Evolutionary conservation across 2,113 vertebrate species (phyloP), one percentile per base, ranked within the genome.

Genomic region (Myotis lucifugus): DNA sequence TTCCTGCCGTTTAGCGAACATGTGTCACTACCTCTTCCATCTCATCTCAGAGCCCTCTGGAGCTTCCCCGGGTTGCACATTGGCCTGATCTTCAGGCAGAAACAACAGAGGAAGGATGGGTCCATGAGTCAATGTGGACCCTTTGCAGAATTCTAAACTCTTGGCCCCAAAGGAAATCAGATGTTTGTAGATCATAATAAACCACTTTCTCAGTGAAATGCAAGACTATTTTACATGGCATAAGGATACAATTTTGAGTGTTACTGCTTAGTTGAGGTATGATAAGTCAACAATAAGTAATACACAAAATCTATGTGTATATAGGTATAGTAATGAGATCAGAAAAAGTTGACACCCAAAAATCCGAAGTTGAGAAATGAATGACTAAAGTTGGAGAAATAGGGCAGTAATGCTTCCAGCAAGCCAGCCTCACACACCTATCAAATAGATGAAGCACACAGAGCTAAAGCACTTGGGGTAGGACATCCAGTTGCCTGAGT

Each of bases 371-470:
- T 74, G 85, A n/a, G 19, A 90, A 88, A 32, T 72, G 37, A 93
- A 48, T 19, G 52, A 32, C 9, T 32, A 67, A 91, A 1, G 0
- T 5, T 15, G 42, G 37, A 61, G 64, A 69, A 59, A 85, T 25
- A 11, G 0, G 11, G 40, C 40, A 61, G 27, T 3, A 9, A 13
- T 14, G 25, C 48, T 13, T 15, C n/a, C 0, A 29, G 21, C 64
- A 46, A 48, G 9, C 9, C 7, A 4, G 12, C 13, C 2, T 14
- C 23, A 14, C 8, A 5, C 1, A 27, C 0, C 29, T 1, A 8
- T 32, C 25, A 42, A 29, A 3, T 3, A 7, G 18, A 66, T 0
- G 4, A 67, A 48, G 27, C 13, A 5, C 2, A 23, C 4, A 3
- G 29, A 11, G 11, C 59, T 67, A 37, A 37, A 3, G 2, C 42